Evolutionary conservation across 2,113 vertebrate genomes (phyloP).

Genomic region (Campylomormyrus numenius): DNA sequence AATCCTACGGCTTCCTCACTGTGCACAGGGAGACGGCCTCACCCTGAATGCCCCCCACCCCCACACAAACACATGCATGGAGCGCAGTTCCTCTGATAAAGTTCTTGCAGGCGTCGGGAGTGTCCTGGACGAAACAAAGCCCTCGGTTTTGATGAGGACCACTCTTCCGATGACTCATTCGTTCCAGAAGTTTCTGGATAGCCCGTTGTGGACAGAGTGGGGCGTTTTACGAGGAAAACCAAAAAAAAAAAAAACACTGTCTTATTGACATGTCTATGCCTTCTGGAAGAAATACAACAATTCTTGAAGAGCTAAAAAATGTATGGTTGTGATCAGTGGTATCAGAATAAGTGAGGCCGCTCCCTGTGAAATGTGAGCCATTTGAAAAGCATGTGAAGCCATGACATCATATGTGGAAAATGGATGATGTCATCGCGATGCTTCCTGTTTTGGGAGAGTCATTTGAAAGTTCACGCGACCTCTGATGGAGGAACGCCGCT

Average conservation of each 20-base stretch:
- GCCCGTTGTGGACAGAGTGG: neutral
- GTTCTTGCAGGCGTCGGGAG: neutral
- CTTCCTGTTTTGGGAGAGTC: neutral
- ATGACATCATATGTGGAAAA: slow-evolving; percentile 5
- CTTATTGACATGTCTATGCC: neutral
- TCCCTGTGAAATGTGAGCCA: neutral
- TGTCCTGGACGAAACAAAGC: neutral
- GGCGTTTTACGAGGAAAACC: neutral
- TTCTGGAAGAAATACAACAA: neutral
- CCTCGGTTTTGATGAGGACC: neutral
- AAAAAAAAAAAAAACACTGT: neutral
- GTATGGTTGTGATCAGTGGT: neutral
- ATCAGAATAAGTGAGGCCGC: neutral
- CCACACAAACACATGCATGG: neutral
- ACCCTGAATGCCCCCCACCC: neutral
- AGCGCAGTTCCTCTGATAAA: neutral
- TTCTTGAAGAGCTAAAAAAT: neutral
- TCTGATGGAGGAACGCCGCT: neutral
- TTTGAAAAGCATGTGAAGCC: neutral
- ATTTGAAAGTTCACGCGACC: neutral
- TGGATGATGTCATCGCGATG: slow-evolving; percentile 7
- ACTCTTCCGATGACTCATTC: slow-evolving; percentile 2
- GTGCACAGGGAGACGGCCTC: neutral
- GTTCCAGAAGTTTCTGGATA: slow-evolving; percentile 1
- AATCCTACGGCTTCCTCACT: neutral